phyloP scores from a whole-genome alignment of 2,113 vertebrate genomes.

The Manacus vitellinus region DNA sequence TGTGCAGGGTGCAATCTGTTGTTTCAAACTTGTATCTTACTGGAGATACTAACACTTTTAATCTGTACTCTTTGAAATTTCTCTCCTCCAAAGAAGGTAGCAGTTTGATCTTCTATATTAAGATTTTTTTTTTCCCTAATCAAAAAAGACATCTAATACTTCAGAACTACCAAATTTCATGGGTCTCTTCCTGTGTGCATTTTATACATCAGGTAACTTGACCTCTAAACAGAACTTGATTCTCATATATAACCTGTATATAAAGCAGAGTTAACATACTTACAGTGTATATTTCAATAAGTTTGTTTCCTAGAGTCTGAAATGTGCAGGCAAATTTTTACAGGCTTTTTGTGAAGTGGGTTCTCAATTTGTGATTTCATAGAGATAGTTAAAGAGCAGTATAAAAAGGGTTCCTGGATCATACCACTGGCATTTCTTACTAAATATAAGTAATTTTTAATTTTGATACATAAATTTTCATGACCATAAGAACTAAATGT shows the following conservation, averaged over 20 bases:
- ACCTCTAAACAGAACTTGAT: neutral
- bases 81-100: neutral
- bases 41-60: neutral
- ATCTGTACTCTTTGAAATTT: neutral
- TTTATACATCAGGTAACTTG: neutral
- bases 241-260: neutral
- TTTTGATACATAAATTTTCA: neutral
- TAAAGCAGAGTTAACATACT: neutral
- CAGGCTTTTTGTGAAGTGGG: neutral
- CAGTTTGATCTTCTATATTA: neutral
- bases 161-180: neutral
- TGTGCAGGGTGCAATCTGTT: neutral
- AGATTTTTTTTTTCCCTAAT: neutral
- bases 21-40: neutral
- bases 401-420: neutral
- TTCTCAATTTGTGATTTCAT: neutral
- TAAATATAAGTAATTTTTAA: neutral
- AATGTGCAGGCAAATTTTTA: neutral
- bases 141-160: neutral
- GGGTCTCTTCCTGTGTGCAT: neutral
- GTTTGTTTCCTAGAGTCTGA: neutral
- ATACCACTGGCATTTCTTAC: neutral
- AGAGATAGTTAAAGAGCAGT: neutral
- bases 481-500: neutral
- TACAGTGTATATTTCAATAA: neutral